phyloP scores from a whole-genome alignment of 1,140 invertebrate genomes.

The Solenopsis fugax region DNA sequence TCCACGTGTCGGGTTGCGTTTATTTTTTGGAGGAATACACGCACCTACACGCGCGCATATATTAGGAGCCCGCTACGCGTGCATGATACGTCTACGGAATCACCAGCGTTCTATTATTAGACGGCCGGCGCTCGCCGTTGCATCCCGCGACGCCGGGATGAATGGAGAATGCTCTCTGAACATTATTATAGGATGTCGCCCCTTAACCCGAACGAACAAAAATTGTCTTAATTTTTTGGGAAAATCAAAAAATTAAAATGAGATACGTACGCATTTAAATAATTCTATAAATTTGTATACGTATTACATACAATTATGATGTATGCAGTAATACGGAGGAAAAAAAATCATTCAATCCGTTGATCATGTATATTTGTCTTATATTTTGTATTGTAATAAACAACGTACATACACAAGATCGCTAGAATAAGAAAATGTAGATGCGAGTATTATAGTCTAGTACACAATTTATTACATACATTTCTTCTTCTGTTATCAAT shows the following conservation, averaged over 20 bases:
- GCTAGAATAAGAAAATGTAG: constrained; percentile 34
- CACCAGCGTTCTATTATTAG: constrained; percentile 70
- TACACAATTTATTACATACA: constrained; percentile 31
- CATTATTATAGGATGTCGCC: constrained; percentile 10
- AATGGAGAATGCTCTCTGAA: constrained; percentile 62
- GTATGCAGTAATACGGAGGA: not conserved
- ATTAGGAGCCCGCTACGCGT: constrained; percentile 52
- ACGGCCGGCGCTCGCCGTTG: constrained; percentile 41
- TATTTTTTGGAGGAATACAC: constrained; percentile 55
- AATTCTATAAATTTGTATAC: not conserved
- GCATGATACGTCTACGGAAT: constrained; percentile 62
- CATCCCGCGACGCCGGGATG: constrained; percentile 59
- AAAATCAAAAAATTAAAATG: too few relatives aligned
- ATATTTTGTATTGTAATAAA: constrained; percentile 53
- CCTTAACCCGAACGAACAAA: not conserved
- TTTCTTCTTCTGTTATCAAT: constrained; percentile 9
- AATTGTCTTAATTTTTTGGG: not conserved
- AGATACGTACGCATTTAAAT: not conserved
- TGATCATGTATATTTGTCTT: constrained; percentile 16
- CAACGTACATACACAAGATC: constrained; percentile 46
- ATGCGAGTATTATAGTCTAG: constrained; percentile 16
- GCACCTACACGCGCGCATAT: constrained; percentile 35
- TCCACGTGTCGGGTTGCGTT: constrained; percentile 33
- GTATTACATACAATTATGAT: not conserved
- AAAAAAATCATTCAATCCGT: constrained; percentile 4